Evolutionary conservation across 2,888 invertebrate species (phyloP).

Genomic region (Coelinius sp.): DNA sequence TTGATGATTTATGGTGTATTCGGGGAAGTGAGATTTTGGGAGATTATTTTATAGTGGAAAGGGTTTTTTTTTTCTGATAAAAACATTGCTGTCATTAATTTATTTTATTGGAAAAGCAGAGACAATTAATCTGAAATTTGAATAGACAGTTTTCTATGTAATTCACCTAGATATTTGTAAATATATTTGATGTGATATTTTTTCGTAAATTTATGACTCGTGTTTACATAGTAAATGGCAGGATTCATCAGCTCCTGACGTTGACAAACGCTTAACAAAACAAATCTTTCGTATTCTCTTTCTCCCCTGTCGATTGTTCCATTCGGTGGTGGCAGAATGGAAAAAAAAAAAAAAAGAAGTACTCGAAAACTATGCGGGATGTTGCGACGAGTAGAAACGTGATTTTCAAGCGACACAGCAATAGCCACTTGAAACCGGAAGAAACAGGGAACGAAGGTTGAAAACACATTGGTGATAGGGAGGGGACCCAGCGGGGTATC

Average conservation of each 20-base stretch:
- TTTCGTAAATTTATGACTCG: background rate
- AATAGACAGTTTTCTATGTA: background rate
- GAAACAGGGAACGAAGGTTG: constrained; percentile 29
- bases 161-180: background rate
- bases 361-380: constrained; percentile 11
- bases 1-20: background rate
- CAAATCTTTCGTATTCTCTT: constrained; percentile 23
- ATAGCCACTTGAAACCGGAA: constrained; percentile 46
- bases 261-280: constrained; percentile 32
- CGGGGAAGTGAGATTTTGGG: background rate
- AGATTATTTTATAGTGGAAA: too few relatives aligned
- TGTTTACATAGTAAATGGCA: background rate
- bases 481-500: constrained; percentile 48
- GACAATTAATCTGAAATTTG: too few relatives aligned
- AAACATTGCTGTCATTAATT: too few relatives aligned
- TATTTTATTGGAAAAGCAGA: too few relatives aligned
- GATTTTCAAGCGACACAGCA: constrained; percentile 20
- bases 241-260: constrained; percentile 21
- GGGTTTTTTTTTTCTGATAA: too few relatives aligned
- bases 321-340: constrained; percentile 1
- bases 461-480: constrained; percentile 34
- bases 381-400: constrained; percentile 19
- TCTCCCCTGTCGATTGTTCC: constrained; percentile 25
- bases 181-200: background rate
- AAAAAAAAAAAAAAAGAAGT: constrained; percentile 10